Base-by-base conservation (phyloP, 2,888 invertebrate genomes). In the Lycaena phlaeas region DNA sequence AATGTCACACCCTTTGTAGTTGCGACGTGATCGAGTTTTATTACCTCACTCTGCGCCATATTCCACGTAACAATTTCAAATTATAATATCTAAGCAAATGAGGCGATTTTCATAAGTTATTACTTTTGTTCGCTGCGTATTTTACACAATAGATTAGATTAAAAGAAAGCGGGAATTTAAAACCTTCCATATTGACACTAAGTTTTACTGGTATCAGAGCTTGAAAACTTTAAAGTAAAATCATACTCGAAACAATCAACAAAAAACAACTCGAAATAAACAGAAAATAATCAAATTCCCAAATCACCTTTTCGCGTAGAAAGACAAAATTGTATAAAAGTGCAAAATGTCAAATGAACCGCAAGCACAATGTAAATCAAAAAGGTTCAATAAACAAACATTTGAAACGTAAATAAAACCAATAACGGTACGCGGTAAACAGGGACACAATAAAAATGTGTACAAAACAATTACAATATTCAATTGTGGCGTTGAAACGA, bases 401-500 rank as follows among this genome's bases (percentile, higher is more conserved):
- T 49, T 48, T 46, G 41, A 54, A 53, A 60, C 12, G 34, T 12
- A 18, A 30, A 34, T 34, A 59, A 64, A 57, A 64, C 62, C 70
- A 66, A 67, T 61, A 58, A 60, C 48, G 52, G 54, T 58, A 55
- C 45, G 48, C 53, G 58, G 25, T 61, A 68, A 74, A 69, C 71
- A 69, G 62, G 53, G 59, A 61, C 59, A 57, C 60, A 59, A 61
- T 57, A 54, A 65, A 61, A 68, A 67, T 68, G 70, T 68, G 60
- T 56, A 56, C 60, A 59, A n/a, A 61, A 63, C 64, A 70, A 69
- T 70, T 70, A 51, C 53, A 76, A 71, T 76, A 71, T 64, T 60
- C 68, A 72, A 79, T 79, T 82, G 79, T 76, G 77, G 81, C 66
- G 49, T 52, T 68, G 66, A 70, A 70, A 71, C 68, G 61, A 69